Evolutionary conservation across 2,113 vertebrate species (phyloP).

Genomic region (Lepus europaeus): DNA sequence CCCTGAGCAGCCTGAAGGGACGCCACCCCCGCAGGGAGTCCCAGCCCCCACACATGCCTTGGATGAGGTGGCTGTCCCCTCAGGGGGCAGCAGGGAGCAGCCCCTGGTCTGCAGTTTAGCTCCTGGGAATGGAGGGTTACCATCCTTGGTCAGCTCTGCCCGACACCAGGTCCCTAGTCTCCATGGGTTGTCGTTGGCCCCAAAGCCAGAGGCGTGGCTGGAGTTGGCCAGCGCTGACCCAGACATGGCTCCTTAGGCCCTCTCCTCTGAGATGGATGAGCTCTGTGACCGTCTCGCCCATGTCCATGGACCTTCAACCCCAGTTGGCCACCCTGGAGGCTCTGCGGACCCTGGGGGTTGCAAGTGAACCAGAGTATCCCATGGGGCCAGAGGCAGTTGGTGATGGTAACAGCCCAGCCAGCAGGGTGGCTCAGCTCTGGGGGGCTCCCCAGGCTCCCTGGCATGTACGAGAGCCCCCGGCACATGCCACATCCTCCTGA

Average conservation of each 20-base stretch:
- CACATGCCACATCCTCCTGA: conserved; percentile 83
- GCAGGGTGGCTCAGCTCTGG: conserved; percentile 36
- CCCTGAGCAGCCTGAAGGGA: conserved; percentile 57
- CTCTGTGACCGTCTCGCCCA: conserved; percentile 78
- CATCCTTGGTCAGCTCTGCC: not conserved
- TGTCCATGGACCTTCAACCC: conserved; percentile 77
- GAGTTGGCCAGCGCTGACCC: not conserved
- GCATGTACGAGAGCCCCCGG: conserved; percentile 83
- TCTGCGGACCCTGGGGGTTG: conserved; percentile 82
- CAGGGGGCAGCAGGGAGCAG: not conserved
- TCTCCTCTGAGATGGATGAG: not conserved
- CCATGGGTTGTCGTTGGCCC: conserved; percentile 55
- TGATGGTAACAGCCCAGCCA: not conserved
- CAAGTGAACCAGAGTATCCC: not conserved
- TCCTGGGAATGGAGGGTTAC: not conserved
- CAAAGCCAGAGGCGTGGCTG: not conserved
- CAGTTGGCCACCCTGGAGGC: conserved; percentile 53
- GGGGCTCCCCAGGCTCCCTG: not conserved
- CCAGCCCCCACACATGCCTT: too few species aligned
- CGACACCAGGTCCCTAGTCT: not conserved
- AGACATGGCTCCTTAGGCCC: rapidly evolving
- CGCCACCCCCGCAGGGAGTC: not conserved
- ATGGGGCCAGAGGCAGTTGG: not conserved
- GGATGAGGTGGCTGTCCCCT: rapidly evolving
- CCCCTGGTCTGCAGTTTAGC: not conserved